Evolutionary conservation across 2,113 vertebrate species (phyloP).

Genomic region (Elanoides forficatus): DNA sequence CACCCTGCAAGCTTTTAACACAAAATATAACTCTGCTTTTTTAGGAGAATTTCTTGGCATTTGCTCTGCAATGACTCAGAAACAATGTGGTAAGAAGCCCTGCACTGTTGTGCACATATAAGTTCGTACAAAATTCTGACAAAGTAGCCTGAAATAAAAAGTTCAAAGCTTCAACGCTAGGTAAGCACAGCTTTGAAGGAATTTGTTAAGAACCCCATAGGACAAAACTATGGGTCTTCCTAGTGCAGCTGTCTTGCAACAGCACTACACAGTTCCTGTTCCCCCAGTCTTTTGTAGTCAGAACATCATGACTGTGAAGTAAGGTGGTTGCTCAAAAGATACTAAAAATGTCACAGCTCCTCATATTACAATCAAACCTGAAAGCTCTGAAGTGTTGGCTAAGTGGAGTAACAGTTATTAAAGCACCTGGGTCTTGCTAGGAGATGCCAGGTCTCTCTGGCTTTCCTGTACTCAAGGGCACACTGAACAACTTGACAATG

Average conservation of each 20-base stretch:
- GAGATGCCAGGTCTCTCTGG: not conserved
- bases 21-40: not conserved
- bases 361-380: conserved; percentile 13
- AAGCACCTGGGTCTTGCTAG: not conserved
- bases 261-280: not conserved
- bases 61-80: not conserved
- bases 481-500: not conserved
- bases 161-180: not conserved
- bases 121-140: not conserved
- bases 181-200: not conserved
- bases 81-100: not conserved
- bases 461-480: not conserved
- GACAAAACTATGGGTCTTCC: not conserved
- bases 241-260: not conserved
- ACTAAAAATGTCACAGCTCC: not conserved
- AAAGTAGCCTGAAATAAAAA: not conserved
- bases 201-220: not conserved
- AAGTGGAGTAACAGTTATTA: not conserved
- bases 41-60: not conserved
- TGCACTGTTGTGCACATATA: not conserved
- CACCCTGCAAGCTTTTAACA: not conserved
- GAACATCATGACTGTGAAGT: not conserved
- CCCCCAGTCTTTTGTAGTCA: not conserved
- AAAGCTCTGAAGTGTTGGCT: not conserved
- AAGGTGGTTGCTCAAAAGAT: not conserved